Evolutionary conservation across 2,888 invertebrate genomes (phyloP).

Genomic region (Polydrusus tereticollis): DNA sequence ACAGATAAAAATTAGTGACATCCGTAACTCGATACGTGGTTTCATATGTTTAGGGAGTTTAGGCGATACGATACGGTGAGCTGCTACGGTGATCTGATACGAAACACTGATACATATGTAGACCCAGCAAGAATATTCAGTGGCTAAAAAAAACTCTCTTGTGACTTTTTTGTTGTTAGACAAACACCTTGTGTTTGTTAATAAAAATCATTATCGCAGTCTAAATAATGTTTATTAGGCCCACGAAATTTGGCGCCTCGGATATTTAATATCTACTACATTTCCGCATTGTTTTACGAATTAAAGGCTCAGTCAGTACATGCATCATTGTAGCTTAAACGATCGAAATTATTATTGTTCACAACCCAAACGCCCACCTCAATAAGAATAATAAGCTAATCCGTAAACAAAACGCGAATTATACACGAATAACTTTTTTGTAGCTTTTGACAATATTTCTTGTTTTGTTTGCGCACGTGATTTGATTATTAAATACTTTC

Average conservation of each 20-base stretch:
- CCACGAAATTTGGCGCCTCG: neutral
- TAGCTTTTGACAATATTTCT: constrained; percentile 20
- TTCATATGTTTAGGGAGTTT: too few species aligned
- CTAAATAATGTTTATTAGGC: neutral
- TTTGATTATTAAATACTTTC: constrained; percentile 4
- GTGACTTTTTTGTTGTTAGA: too few species aligned
- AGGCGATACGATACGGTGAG: too few species aligned
- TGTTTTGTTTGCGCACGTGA: constrained; percentile 14
- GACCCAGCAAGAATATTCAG: too few species aligned
- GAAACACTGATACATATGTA: too few species aligned
- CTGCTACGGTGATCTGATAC: too few species aligned
- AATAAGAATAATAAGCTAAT: constrained; percentile 19
- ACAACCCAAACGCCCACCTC: constrained; percentile 13
- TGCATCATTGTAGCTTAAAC: neutral
- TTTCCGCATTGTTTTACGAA: constrained; percentile 20
- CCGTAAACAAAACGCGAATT: constrained; percentile 20
- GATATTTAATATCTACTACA: constrained; percentile 5
- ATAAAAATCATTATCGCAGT: too few species aligned
- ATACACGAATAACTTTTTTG: constrained; percentile 5
- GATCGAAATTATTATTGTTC: constrained; percentile 24
- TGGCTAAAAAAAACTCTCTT: too few species aligned
- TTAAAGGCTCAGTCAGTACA: neutral
- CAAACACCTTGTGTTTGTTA: too few species aligned
- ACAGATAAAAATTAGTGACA: too few species aligned
- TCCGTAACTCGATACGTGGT: too few species aligned